Evolutionary conservation across 2,113 vertebrate species (phyloP), one percentile per base, ranked within the genome.

Genomic region (Hipposideros armiger): DNA sequence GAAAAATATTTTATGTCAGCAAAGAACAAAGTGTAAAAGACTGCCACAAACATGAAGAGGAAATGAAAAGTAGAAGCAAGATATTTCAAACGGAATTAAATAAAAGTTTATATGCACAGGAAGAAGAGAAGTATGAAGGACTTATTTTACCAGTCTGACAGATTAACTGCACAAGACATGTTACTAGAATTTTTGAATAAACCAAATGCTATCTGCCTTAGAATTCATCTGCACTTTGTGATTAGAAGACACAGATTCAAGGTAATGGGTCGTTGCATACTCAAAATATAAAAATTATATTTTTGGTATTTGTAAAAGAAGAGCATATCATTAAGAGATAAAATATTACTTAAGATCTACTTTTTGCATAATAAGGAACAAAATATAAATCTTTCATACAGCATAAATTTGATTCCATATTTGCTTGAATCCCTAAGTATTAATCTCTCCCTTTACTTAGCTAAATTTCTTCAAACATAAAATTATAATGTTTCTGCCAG

Each of bases 141-240:
- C 40, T 91, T 93, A 87, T 93, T 85, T 96, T 95, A 92, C 67
- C 69, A 77, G 42, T 89, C 67, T 94, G 96, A 95, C 95, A 97
- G 93, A 90, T 96, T 95, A 96, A 93, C 60, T 96, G 56, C 84
- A 80, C 28, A 97, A 82, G 84, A 93, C 93, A 96, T 60, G 80
- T 87, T 96, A 97, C 96, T 95, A 89, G 74, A 84, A 72, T 94
- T 92, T 86, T 74, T 97, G 45, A 97, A 94, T 87, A 87, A 95
- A 92, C 56, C 73, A 92, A 97, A 95, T 74, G 70, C 17, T 72
- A 62, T 91, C 60, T 96, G 80, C 30, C 69, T 92, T 95, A 69
- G 74, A 94, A 95, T 92, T 97, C 74, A 94, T 64, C 36, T 96
- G 32, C 32, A 47, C 66, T 56, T 94, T 86, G 76, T 97, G 85